A percentile compares a stretch with the other conserved stretches of the same genome.
Conservation (phyloP, 2,797 vertebrate genomes). For the Pantherophis alleghaniensis region DNA sequence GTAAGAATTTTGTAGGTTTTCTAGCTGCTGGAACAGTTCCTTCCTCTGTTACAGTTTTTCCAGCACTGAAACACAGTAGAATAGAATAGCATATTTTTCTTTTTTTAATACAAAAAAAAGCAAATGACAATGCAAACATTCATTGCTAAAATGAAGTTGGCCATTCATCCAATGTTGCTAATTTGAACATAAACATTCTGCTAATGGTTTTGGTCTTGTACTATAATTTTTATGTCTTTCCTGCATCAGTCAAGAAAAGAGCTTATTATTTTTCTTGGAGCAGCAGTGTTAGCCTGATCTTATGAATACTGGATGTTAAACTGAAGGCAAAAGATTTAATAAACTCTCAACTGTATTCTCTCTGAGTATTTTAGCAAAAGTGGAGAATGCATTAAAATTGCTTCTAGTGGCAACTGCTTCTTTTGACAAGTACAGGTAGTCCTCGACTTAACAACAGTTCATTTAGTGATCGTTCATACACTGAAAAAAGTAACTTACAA, state of each 20-base stretch:
- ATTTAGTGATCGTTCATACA: not conserved
- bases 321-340: not conserved
- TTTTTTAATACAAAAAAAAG: not conserved
- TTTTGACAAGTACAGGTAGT: not conserved
- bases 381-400: not conserved
- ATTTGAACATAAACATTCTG: constrained; percentile 54
- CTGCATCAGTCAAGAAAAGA: constrained; percentile 38
- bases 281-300: not conserved
- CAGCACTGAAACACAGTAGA: constrained; percentile 45
- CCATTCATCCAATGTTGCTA: constrained; percentile 31
- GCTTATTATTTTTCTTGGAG: not conserved
- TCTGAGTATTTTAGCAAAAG: not conserved
- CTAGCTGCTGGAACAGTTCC: constrained; percentile 60
- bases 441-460: not conserved
- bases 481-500: not conserved
- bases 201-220: constrained; percentile 50
- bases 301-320: not conserved
- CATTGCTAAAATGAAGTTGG: constrained; percentile 45
- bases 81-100: constrained; percentile 39
- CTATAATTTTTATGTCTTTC: constrained; percentile 44
- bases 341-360: not conserved
- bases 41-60: constrained; percentile 63
- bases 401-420: not conserved
- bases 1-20: constrained; percentile 71
- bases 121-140: constrained; percentile 63